Evolutionary conservation across 1,140 invertebrate species (phyloP), one percentile per base, ranked within the genome.

Genomic region (Drosophila nigrodunni): DNA sequence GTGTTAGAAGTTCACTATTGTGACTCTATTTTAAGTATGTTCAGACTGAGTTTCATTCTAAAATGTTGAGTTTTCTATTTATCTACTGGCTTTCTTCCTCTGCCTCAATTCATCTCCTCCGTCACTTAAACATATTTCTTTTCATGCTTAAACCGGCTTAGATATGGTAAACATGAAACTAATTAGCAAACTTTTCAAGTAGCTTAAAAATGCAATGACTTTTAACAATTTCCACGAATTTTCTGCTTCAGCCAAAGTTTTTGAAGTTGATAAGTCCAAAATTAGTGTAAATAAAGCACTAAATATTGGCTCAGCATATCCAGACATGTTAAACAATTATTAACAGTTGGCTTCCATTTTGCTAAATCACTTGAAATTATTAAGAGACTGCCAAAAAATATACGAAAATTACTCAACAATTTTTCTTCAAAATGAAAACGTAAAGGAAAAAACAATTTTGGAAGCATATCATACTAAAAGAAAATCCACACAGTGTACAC

Each of bases 301-400:
- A 73, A 59, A 67, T 46, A 25, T 66, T 58, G 21, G 6, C 15
- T n/a, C 35, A 39, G 62, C 41, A 64, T 46, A 54, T 21, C 10
- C 8, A 21, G 46, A 21, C 6, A 2, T 18, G 25, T 8, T 9
- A 37, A 30, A 66, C 72, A 88, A 87, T 83, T 87, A 80, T 71
- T 88, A 83, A 80, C 69, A 50, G 69, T 83, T 71, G 41, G 49
- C 39, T 52, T 43, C 7, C 58, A 43, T 88, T 86, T 71, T 77
- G 80, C 77, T 25, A 67, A 87, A 80, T 87, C 83, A 87, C 74
- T 89, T 68, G 61, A 83, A 88, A 88, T 74, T 87, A 87, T 87
- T 88, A 87, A 88, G 76, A 77, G 66, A 74, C 67, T 77, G 21
- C 37, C 54, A 41, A 9, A 21, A 9, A 55, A 35, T 49, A 50